phyloP scores from a whole-genome alignment of 23 tunicate genomes.

The Trididemnum clinides region DNA sequence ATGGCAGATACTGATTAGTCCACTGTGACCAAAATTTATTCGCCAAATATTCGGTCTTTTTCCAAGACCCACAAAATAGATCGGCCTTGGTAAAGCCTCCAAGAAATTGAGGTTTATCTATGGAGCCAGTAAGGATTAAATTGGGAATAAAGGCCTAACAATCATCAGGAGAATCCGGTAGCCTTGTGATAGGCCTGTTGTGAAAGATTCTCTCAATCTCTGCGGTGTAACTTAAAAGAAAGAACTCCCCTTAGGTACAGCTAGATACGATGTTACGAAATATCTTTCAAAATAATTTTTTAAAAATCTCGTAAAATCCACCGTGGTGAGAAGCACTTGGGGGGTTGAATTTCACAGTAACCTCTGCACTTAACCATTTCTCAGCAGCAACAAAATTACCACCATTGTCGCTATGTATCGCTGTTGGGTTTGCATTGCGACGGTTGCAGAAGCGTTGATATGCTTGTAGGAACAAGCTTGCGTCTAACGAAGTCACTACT shows the following conservation, averaged over 20 bases:
- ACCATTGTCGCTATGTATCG: background rate
- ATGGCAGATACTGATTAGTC: constrained; percentile 10
- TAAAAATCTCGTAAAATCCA: background rate
- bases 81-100: constrained; percentile 28
- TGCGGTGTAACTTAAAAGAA: background rate
- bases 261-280: background rate
- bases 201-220: constrained; percentile 23
- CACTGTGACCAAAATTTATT: constrained; percentile 24
- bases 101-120: too few species aligned
- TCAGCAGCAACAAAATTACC: constrained; percentile 4
- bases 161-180: constrained; percentile 5
- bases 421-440: background rate
- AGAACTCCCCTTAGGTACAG: background rate
- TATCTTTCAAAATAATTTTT: background rate
- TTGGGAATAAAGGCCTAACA: background rate
- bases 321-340: constrained; percentile 5
- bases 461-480: background rate
- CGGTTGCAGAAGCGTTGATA: constrained; percentile 5
- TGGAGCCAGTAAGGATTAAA: background rate
- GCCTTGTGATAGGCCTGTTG: constrained; percentile 20
- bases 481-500: background rate
- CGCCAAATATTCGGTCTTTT: background rate
- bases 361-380: background rate
- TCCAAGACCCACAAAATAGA: background rate
- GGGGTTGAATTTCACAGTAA: background rate